Conservation (phyloP, 2,888 invertebrate species). For the Drosophila algonquin region DNA sequence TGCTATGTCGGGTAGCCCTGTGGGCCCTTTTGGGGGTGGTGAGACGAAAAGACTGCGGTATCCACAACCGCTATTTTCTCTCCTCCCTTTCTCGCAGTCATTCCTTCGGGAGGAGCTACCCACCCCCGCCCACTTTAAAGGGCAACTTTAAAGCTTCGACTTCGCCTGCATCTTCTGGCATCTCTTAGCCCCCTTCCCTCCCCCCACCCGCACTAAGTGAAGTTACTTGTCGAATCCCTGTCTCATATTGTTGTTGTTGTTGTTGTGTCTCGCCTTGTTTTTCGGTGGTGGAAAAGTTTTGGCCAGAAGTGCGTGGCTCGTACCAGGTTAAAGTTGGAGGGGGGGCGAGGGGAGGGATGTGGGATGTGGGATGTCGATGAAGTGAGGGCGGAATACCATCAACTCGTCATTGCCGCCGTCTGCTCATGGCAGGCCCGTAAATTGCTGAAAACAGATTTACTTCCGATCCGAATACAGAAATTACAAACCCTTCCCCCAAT, state of each 20-base stretch:
- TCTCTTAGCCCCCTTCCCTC: not conserved
- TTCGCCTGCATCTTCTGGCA: not conserved
- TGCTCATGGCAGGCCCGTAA: conserved; percentile 26
- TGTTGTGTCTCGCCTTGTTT: conserved; percentile 17
- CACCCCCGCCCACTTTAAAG: conserved; percentile 46
- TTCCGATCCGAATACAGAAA: not conserved
- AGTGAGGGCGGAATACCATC: conserved; percentile 10
- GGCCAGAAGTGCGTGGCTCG: conserved; percentile 33
- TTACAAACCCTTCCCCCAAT: too few relatives aligned
- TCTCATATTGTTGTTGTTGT: conserved; percentile 11
- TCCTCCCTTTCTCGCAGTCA: not conserved
- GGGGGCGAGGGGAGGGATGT: too few relatives aligned
- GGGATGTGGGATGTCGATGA: not conserved
- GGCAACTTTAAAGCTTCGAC: conserved; percentile 55
- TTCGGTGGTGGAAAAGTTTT: conserved; percentile 33
- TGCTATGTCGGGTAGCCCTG: conserved; percentile 33
- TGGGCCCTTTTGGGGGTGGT: not conserved
- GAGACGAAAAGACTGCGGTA: conserved; percentile 36
- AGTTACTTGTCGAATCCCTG: conserved; percentile 60
- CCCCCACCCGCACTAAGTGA: conserved; percentile 41
- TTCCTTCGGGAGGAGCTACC: not conserved
- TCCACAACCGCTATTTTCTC: conserved; percentile 6
- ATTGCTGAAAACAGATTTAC: conserved; percentile 8
- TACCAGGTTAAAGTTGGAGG: not conserved
- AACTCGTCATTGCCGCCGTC: not conserved